A percentile compares a stretch with the other conserved stretches of the same genome.
Conservation (phyloP, 2,888 invertebrate species). For the Gordius sp. region DNA sequence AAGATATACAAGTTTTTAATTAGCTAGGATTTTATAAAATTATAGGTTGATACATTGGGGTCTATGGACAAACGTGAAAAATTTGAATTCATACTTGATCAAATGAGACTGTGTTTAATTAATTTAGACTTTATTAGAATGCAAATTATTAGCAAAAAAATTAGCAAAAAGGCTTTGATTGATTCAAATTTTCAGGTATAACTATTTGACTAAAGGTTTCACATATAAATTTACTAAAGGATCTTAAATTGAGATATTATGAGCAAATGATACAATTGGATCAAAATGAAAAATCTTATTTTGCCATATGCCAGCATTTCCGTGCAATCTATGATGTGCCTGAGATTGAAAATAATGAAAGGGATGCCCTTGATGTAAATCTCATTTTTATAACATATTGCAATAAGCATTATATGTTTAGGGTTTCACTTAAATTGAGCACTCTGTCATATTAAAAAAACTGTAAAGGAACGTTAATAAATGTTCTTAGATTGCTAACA, state of each 20-base stretch:
- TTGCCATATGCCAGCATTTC: conserved; percentile 81
- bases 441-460: background rate
- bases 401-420: too few relatives aligned
- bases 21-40: conserved; percentile 17
- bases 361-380: conserved; percentile 20
- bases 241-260: conserved; percentile 44
- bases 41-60: conserved; percentile 70
- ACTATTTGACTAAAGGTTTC: conserved; percentile 33
- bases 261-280: conserved; percentile 75
- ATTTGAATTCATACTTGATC: conserved; percentile 76
- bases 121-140: conserved; percentile 85
- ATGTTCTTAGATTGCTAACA: too few relatives aligned
- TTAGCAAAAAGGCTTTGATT: conserved; percentile 82
- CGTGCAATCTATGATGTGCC: conserved; percentile 61
- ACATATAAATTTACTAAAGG: conserved; percentile 28
- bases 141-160: conserved; percentile 94
- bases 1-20: conserved; percentile 50
- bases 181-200: conserved; percentile 34
- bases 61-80: conserved; percentile 94
- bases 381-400: too few relatives aligned
- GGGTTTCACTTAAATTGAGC: too few relatives aligned
- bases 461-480: too few relatives aligned
- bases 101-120: conserved; percentile 81
- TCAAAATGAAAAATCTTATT: conserved; percentile 64
- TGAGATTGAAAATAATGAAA: conserved; percentile 39